phyloP scores from a whole-genome alignment of 2,888 invertebrate genomes.

The Agrotis exclamationis region DNA sequence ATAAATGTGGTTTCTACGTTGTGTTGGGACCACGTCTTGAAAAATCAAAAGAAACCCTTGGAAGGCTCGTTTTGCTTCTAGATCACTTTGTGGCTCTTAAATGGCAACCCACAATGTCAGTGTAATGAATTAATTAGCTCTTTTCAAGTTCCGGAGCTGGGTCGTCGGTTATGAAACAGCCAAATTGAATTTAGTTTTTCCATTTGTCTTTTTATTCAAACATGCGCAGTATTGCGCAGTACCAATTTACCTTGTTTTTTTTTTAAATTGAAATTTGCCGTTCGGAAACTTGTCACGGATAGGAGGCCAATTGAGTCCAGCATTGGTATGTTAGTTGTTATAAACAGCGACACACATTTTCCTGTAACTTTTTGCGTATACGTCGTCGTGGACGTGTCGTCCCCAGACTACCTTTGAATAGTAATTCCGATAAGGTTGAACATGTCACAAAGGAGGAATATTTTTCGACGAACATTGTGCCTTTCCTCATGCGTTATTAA shows the following conservation, averaged over 20 bases:
- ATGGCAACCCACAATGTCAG: slow-evolving; percentile 45
- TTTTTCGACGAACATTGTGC: slow-evolving; percentile 27
- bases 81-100: slow-evolving; percentile 46
- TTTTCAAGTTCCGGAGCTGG: slow-evolving; percentile 37
- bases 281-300: neutral
- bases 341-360: slow-evolving; percentile 38
- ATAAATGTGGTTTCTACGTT: slow-evolving; percentile 21
- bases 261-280: slow-evolving; percentile 9
- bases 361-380: slow-evolving; percentile 30
- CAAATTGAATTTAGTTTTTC: slow-evolving; percentile 30
- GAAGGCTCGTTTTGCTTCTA: slow-evolving; percentile 44
- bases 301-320: neutral
- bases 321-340: slow-evolving; percentile 9
- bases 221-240: slow-evolving; percentile 6
- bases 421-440: slow-evolving; percentile 54
- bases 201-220: slow-evolving; percentile 21
- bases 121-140: slow-evolving; percentile 51
- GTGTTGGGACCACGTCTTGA: slow-evolving; percentile 13
- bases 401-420: slow-evolving; percentile 45
- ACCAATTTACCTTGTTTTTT: neutral
- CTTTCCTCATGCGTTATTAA: slow-evolving; percentile 21
- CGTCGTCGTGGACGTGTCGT: slow-evolving; percentile 27
- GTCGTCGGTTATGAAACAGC: slow-evolving; percentile 34
- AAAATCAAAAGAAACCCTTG: slow-evolving; percentile 19
- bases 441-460: slow-evolving; percentile 39